These are phyloP conservation scores for Lymantria dispar DNA, from an alignment of 2,888 invertebrate genomes.

Conservation along the genomic window DNA sequence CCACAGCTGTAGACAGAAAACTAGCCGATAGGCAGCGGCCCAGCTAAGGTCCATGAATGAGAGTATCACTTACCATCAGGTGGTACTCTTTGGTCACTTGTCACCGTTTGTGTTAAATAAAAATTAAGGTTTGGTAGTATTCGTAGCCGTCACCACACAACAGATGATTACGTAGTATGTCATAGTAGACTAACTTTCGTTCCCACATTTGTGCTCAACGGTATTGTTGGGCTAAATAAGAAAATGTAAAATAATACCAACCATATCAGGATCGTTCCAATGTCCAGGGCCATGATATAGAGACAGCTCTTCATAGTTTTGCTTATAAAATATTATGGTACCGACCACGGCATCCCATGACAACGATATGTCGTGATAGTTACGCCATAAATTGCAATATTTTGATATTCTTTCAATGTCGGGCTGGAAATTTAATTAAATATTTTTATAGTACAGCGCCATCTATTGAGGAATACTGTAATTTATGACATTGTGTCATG, in stretches of 20 bases:
- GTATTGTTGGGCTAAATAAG: background rate
- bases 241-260: conserved; percentile 43
- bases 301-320: conserved; percentile 66
- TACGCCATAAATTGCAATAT: conserved; percentile 86
- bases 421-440: conserved; percentile 64
- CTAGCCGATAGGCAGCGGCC: too few relatives aligned
- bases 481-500: too few relatives aligned
- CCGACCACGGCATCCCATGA: conserved; percentile 76
- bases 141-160: too few relatives aligned
- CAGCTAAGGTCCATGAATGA: too few relatives aligned
- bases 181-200: too few relatives aligned
- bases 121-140: too few relatives aligned
- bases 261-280: conserved; percentile 90
- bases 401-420: conserved; percentile 72
- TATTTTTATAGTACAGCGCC: background rate
- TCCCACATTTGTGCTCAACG: too few relatives aligned
- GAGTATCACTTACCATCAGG: too few relatives aligned
- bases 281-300: conserved; percentile 84
- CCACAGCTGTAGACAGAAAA: too few relatives aligned
- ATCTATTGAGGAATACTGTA: background rate
- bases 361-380: conserved; percentile 84
- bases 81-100: too few relatives aligned
- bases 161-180: too few relatives aligned
- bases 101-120: too few relatives aligned
- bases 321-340: conserved; percentile 81